Percentiles rank a stretch among this genome's conserved stretches.
Evolutionary conservation across 1,140 invertebrate species (phyloP).

Genomic region (Cheumatopsyche charites): DNA sequence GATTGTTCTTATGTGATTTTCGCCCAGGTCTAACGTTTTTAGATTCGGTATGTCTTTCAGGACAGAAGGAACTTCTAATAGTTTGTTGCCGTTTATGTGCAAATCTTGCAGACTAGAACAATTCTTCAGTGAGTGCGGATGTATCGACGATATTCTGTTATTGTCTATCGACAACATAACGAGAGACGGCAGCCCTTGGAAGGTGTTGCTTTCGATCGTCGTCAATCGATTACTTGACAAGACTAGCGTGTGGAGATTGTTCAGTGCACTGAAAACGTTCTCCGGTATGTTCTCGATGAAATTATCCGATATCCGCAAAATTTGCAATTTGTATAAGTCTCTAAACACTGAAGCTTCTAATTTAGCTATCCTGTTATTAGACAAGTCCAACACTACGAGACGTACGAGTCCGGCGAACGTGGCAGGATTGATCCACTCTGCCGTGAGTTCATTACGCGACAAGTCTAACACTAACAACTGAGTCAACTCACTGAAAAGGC

Average conservation of each 20-base stretch:
- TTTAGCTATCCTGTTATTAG: slow-evolving; percentile 78
- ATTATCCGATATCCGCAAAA: slow-evolving; percentile 83
- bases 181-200: slow-evolving; percentile 78
- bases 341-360: slow-evolving; percentile 80
- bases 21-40: slow-evolving; percentile 85
- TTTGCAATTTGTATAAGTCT: slow-evolving; percentile 81
- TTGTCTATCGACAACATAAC: slow-evolving; percentile 83
- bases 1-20: slow-evolving; percentile 85
- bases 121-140: slow-evolving; percentile 81
- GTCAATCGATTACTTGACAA: slow-evolving; percentile 86
- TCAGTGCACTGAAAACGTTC: slow-evolving; percentile 80
- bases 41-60: slow-evolving; percentile 78
- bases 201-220: slow-evolving; percentile 75
- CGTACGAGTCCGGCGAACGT: slow-evolving; percentile 84
- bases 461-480: slow-evolving; percentile 84
- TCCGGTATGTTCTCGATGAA: slow-evolving; percentile 79
- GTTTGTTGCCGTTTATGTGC: slow-evolving; percentile 86
- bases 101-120: slow-evolving; percentile 84
- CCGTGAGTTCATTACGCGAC: slow-evolving; percentile 83
- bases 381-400: slow-evolving; percentile 81
- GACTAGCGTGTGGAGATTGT: slow-evolving; percentile 83
- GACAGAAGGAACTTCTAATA: slow-evolving; percentile 83
- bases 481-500: slow-evolving; percentile 80
- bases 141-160: slow-evolving; percentile 79
- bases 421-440: slow-evolving; percentile 85